Evolutionary conservation across 2,797 vertebrate genomes (phyloP), one percentile per base, ranked within the genome.

Genomic region (Toxotes lorentzi): DNA sequence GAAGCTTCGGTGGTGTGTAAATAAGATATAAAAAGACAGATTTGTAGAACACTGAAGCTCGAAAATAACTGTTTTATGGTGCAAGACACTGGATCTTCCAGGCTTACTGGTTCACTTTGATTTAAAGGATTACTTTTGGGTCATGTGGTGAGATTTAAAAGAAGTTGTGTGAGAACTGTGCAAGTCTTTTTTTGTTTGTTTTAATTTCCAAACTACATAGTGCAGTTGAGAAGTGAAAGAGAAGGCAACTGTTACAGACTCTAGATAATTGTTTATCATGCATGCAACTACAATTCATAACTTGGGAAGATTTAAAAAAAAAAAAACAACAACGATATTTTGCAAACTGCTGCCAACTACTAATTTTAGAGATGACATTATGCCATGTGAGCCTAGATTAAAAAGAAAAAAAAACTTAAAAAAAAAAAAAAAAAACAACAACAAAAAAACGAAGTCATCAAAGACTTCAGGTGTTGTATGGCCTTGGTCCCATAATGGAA

Each of bases 401-500:
- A 81, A 87, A 86, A 66, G 2, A 68, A 51, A 23, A 73, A 79
- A 73, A 64, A 71, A 51, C 40, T 17, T 11, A 38, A 21, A 30
- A 51, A 76, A 19, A 24, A 40, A 66, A 30, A 47, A 41, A 71
- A 72, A 80, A 82, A 73, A n/a, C n/a, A n/a, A n/a, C n/a, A 76
- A 19, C n/a, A 40, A 66, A 30, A 50, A 41, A 71, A 73, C 79
- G 81, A 73, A 78, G 73, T 88, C 76, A 78, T 88, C 73, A 72
- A 70, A 87, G 90, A 89, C 81, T 89, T 89, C 82, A 83, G 84
- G 83, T 92, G 93, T 93, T 92, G 89, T 92, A 91, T 90, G 90
- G 92, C 91, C 91, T 92, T 92, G 88, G 89, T 93, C 91, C 91
- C 92, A 92, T 92, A 86, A 91, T 94, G 92, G 91, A 93, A 94